Conservation (phyloP, 2,888 invertebrate genomes). For the Agrilus cyanescens region DNA sequence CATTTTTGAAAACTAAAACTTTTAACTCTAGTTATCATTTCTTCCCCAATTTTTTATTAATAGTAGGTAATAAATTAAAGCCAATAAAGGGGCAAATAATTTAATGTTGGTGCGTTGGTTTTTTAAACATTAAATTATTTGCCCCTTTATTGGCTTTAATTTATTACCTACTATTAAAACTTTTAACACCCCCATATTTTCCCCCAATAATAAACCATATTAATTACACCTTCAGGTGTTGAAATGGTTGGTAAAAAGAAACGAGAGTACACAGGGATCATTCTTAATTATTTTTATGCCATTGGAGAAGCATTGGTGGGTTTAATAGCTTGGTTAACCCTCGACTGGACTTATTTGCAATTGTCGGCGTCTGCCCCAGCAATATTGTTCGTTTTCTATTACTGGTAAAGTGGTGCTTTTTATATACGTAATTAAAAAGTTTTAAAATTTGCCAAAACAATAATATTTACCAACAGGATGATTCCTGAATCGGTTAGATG, state of each 20-base stretch:
- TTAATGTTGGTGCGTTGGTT: too few species aligned
- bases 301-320: conserved; percentile 51
- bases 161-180: too few species aligned
- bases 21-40: too few species aligned
- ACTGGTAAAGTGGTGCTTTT: conserved; percentile 38
- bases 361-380: conserved; percentile 48
- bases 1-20: too few species aligned
- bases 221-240: conserved; percentile 36
- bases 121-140: too few species aligned
- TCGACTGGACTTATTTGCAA: conserved; percentile 48
- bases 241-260: conserved; percentile 53
- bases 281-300: conserved; percentile 52
- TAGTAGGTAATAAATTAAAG: too few species aligned
- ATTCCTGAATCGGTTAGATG: conserved; percentile 57
- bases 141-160: too few species aligned
- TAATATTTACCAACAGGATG: conserved; percentile 29
- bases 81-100: too few species aligned
- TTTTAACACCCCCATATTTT: too few species aligned
- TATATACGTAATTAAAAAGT: background rate
- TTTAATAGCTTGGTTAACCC: conserved; percentile 44
- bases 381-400: conserved; percentile 44
- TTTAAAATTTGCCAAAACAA: too few species aligned
- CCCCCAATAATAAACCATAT: too few species aligned
- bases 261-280: conserved; percentile 49
- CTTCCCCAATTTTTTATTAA: too few species aligned